A percentile compares a stretch with the other conserved stretches of the same genome.
Conservation (phyloP, 2,797 vertebrate species). For the Brachyalestes nurse region DNA sequence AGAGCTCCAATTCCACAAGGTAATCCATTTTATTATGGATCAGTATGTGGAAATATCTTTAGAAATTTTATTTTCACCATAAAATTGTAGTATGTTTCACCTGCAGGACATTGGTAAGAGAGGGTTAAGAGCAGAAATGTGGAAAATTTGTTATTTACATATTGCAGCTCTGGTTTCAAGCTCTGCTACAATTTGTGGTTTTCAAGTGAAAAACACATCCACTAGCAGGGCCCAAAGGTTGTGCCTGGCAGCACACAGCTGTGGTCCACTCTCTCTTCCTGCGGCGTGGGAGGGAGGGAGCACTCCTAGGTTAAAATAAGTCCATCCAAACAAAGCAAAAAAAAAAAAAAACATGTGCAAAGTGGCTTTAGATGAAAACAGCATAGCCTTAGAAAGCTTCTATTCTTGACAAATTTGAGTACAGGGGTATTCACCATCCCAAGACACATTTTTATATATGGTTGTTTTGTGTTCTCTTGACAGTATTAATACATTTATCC, state of each 20-base stretch:
- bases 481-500: no score
- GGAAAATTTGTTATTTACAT: slow-evolving; percentile 64
- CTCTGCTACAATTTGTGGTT: slow-evolving; percentile 75
- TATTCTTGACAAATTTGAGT: slow-evolving; percentile 43
- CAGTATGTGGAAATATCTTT: no score
- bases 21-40: no score
- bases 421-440: no score
- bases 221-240: slow-evolving; percentile 63
- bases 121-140: slow-evolving; percentile 60
- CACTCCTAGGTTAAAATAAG: slow-evolving; percentile 67
- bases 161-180: slow-evolving; percentile 62
- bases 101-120: not conserved
- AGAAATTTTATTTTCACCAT: not conserved
- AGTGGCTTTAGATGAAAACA: slow-evolving; percentile 29
- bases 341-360: slow-evolving; percentile 31
- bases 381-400: slow-evolving; percentile 12
- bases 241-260: slow-evolving; percentile 63
- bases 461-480: no score
- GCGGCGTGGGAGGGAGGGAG: slow-evolving; percentile 67
- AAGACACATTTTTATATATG: no score
- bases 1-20: no score
- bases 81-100: not conserved
- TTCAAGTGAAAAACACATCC: slow-evolving; percentile 74
- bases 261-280: slow-evolving; percentile 65
- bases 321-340: slow-evolving; percentile 57